phyloP scores from a whole-genome alignment of 53 echinoderm and acorn worm species.

The Holothuria leucospilota region DNA sequence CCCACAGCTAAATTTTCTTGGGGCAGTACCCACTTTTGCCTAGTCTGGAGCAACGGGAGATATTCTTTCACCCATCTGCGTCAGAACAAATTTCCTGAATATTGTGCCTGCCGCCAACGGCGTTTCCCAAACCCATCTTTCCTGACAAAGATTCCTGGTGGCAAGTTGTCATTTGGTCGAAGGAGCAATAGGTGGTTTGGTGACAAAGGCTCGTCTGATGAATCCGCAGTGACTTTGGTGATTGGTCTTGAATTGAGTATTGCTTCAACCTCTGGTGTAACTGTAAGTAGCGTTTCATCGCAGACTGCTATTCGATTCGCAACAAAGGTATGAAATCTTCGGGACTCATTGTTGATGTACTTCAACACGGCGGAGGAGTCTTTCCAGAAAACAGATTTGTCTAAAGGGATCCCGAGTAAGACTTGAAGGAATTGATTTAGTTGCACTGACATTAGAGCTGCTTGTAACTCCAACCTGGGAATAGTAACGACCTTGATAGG shows the following conservation, averaged over 20 bases:
- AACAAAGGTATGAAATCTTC: constrained; percentile 63
- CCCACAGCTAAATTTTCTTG: constrained; percentile 33
- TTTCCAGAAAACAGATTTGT: constrained; percentile 44
- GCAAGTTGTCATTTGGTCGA: not conserved
- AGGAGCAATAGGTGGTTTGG: constrained; percentile 65
- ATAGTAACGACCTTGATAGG: constrained; percentile 59
- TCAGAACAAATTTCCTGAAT: constrained; percentile 61
- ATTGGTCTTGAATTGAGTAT: constrained; percentile 66
- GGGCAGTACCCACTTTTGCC: constrained; percentile 56
- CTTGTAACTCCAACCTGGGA: constrained; percentile 53
- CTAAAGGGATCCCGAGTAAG: constrained; percentile 36
- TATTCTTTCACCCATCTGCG: constrained; percentile 68
- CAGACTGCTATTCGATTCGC: constrained; percentile 59
- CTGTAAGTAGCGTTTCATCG: constrained; percentile 57
- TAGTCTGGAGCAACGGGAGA: constrained; percentile 56
- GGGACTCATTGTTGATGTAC: constrained; percentile 58
- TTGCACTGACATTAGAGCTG: constrained; percentile 37
- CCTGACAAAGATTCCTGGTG: not conserved
- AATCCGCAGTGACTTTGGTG: constrained; percentile 50
- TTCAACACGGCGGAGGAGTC: constrained; percentile 63
- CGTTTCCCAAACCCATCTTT: no score
- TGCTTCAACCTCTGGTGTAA: constrained; percentile 71
- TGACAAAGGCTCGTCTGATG: constrained; percentile 58
- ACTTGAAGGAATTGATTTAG: not conserved
- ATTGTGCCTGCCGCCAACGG: no score